Percentiles rank a stretch among this genome's conserved stretches.
These are phyloP conservation scores for Camponotus floridanus DNA, from an alignment of 1,140 invertebrate genomes.

Conservation along the genomic window DNA sequence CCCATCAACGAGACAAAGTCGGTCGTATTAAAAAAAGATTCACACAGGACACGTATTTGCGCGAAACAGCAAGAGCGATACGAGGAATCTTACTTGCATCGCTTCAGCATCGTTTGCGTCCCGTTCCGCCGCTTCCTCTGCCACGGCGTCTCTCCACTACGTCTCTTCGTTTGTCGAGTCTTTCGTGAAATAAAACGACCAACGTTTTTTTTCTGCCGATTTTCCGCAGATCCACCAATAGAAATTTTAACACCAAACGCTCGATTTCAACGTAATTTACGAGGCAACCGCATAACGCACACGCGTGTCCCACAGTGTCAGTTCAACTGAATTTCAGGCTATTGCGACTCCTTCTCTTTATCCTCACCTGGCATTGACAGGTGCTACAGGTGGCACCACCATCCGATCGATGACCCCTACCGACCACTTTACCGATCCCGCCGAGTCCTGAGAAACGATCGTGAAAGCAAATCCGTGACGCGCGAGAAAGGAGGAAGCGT, in stretches of 20 bases:
- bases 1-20: slow-evolving; percentile 21
- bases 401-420: slow-evolving; percentile 7
- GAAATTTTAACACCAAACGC: slow-evolving; percentile 26
- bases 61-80: background rate
- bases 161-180: slow-evolving; percentile 28
- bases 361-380: slow-evolving; percentile 71
- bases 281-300: slow-evolving; percentile 35
- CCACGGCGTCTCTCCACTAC: slow-evolving; percentile 22
- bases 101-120: slow-evolving; percentile 72
- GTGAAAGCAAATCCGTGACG: background rate
- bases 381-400: slow-evolving; percentile 74
- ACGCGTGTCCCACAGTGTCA: slow-evolving; percentile 61
- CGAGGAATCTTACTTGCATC: slow-evolving; percentile 70
- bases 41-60: background rate
- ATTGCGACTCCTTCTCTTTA: slow-evolving; percentile 69
- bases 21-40: slow-evolving; percentile 24
- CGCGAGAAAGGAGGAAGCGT: background rate
- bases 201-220: background rate
- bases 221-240: background rate
- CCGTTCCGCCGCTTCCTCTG: slow-evolving; percentile 67
- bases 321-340: slow-evolving; percentile 69
- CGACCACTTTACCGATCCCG: slow-evolving; percentile 43
- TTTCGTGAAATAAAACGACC: slow-evolving; percentile 24
- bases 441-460: background rate
- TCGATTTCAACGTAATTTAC: slow-evolving; percentile 26